Evolutionary conservation across 2,113 vertebrate species (phyloP), one percentile per base, ranked within the genome.

Genomic region (Oxygymnocypris stewartii): DNA sequence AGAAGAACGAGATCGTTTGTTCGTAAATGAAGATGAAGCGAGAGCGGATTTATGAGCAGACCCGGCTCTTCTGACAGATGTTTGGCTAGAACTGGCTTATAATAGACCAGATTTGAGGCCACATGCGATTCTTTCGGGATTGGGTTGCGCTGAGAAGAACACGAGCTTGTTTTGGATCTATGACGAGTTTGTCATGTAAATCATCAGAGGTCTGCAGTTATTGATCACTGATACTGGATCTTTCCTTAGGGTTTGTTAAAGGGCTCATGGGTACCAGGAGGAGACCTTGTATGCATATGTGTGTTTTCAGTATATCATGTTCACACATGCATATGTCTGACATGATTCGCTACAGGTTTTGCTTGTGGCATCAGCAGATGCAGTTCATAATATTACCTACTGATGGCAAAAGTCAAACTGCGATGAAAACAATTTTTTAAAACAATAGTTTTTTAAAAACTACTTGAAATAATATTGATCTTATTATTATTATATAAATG

Each of bases 1-100:
- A 81, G 40, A 20, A 47, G 40, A 63, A 44, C 13, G n/a, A 42
- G 57, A 28, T 47, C 59, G 28, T 81, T 47, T 65, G 59, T 10
- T 81, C 37, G 79, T 81, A 65, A 65, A 81, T 81, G 79, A 63
- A 63, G 79, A 65, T 44, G 57, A 28, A 65, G 10, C 37, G 57
- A 40, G 37, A 75, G 40, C 71, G 23, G 37, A 42, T 44, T 31
- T 37, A 57, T 35, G 76, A 12, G 76, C 51, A 73, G 69, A 40
- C 40, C 35, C 69, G 69, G 37, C 40, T 79, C 28, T 37, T 78
- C 2, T 1, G 37, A 63, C 57, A 28, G 79, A 61, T 63, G 57
- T 44, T 44, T 14, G 79, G 23, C 11, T 44, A 6, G 11, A 65
- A 11, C 40, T 28, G 79, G 14, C n/a, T 65, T 81, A 6, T 16